Percentiles rank a stretch among this genome's conserved stretches.
Conservation (phyloP, 2,797 vertebrate species). For the Coluber constrictor region DNA sequence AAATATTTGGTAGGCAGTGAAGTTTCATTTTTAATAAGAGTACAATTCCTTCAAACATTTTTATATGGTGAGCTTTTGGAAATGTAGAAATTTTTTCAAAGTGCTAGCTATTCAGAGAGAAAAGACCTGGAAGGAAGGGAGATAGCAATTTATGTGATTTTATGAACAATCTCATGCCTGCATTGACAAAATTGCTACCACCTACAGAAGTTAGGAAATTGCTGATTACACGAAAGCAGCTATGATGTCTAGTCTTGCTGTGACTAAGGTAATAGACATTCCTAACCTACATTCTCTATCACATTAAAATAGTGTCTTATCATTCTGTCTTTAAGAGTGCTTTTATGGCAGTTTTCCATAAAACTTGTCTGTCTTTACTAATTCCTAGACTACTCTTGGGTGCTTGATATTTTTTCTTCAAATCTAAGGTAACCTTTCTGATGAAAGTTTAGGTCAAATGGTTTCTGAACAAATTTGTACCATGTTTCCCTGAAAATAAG, state of each 20-base stretch:
- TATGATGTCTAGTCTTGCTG: constrained; percentile 24
- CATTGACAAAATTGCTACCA: constrained; percentile 17
- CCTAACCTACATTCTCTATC: constrained; percentile 16
- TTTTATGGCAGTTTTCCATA: not conserved
- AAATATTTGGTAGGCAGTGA: not conserved
- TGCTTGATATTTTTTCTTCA: not conserved
- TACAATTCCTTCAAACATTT: not conserved
- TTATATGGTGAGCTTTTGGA: not conserved
- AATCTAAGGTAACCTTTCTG: not conserved
- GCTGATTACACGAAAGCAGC: constrained; percentile 25
- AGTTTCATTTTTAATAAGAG: not conserved
- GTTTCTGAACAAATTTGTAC: not conserved
- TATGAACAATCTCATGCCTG: constrained; percentile 3
- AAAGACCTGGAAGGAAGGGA: not conserved
- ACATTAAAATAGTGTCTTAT: constrained; percentile 9
- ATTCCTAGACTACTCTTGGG: not conserved
- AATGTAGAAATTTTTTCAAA: not conserved
- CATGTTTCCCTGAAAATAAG: no score
- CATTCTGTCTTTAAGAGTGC: not conserved
- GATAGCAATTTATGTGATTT: constrained; percentile 1
- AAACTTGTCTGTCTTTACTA: not conserved
- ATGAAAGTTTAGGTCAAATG: not conserved
- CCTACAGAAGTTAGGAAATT: constrained; percentile 34
- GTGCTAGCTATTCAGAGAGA: not conserved
- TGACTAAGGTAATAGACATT: constrained; percentile 24